Percentiles rank a stretch among this genome's conserved stretches.
Evolutionary conservation across 2,888 invertebrate species (phyloP).

Genomic region (Xestia sexstrigata): DNA sequence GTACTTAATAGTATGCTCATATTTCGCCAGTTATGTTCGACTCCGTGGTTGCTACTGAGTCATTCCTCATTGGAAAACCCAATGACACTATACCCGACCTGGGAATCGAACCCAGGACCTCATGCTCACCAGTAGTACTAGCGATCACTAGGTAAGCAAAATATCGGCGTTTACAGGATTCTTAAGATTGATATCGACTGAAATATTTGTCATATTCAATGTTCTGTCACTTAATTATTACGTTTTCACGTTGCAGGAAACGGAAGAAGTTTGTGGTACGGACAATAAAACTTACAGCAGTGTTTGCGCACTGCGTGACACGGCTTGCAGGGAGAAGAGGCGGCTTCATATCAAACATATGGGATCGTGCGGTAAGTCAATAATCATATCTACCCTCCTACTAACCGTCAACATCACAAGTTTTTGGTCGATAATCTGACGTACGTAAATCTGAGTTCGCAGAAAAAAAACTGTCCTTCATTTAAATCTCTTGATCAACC

Average conservation of each 20-base stretch:
- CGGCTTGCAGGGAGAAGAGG: slow-evolving; percentile 94
- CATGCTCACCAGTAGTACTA: not conserved
- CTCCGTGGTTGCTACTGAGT: not conserved
- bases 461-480: not conserved
- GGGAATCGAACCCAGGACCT: not conserved
- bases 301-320: slow-evolving; percentile 95
- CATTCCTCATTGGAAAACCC: not conserved
- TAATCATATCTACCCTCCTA: not conserved
- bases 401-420: not conserved
- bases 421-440: not conserved
- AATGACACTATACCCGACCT: not conserved
- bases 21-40: not conserved
- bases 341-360: slow-evolving; percentile 94
- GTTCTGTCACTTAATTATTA: not conserved
- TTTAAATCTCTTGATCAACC: not conserved
- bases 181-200: not conserved
- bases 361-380: slow-evolving; percentile 95
- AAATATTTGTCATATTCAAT: not conserved
- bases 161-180: not conserved
- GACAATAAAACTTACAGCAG: slow-evolving; percentile 96
- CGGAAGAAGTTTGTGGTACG: slow-evolving; percentile 95
- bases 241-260: slow-evolving; percentile 78
- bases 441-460: not conserved
- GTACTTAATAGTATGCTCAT: not conserved
- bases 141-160: not conserved